Percentiles rank a stretch among this genome's conserved stretches.
Conservation (phyloP, 2,113 vertebrate genomes). For the Galemys pyrenaicus region DNA sequence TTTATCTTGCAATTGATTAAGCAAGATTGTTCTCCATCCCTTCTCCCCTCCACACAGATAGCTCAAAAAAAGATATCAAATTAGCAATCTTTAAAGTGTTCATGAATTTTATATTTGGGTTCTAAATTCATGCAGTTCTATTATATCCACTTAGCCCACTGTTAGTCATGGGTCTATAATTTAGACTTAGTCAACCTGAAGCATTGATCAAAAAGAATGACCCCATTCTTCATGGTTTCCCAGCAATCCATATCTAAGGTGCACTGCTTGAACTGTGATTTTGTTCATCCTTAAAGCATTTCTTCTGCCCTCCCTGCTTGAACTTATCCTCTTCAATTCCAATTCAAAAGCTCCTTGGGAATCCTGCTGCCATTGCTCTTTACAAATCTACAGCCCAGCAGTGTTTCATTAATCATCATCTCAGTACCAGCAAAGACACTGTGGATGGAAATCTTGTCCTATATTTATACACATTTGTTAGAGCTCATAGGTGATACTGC, state of each 20-base stretch:
- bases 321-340: slow-evolving; percentile 40
- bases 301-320: slow-evolving; percentile 39
- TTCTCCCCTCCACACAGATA: neutral
- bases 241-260: neutral
- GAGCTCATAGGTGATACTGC: neutral
- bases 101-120: neutral
- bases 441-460: neutral
- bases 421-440: neutral
- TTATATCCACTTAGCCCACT: neutral
- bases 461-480: neutral
- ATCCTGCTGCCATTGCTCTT: slow-evolving; percentile 41
- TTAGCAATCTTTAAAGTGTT: slow-evolving; percentile 48
- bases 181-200: neutral
- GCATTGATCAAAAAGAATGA: neutral
- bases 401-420: slow-evolving; percentile 45
- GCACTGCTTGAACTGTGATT: neutral
- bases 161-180: neutral
- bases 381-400: slow-evolving; percentile 33
- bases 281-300: neutral
- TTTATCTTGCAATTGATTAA: neutral
- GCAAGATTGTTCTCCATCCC: neutral
- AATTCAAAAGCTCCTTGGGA: slow-evolving; percentile 44
- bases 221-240: neutral
- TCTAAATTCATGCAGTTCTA: neutral
- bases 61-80: neutral